phyloP scores from a whole-genome alignment of 2,888 invertebrate species.

The Phania funesta region DNA sequence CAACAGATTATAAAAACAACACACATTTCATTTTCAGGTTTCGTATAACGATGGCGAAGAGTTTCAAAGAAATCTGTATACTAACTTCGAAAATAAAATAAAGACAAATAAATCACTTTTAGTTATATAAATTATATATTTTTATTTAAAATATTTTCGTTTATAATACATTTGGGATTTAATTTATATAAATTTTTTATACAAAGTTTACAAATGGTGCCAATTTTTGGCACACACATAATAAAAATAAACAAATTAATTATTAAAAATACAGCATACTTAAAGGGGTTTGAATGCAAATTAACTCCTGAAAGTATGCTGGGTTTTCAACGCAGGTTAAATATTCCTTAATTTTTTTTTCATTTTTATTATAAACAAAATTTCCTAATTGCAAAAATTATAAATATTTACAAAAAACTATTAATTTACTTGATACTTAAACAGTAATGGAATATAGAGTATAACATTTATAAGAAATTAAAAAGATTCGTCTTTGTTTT shows the following conservation, averaged over 20 bases:
- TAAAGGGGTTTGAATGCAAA: neutral
- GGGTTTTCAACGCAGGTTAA: neutral
- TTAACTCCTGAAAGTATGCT: neutral
- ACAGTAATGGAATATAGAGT: conserved; percentile 40
- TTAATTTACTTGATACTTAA: conserved; percentile 35
- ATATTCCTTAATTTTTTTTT: neutral
- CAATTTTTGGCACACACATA: neutral
- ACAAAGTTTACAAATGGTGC: conserved; percentile 39
- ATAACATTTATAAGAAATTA: conserved; percentile 43
- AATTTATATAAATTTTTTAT: conserved; percentile 29
- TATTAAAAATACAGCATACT: neutral
- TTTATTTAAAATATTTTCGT: conserved; percentile 41
- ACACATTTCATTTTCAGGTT: too few species aligned
- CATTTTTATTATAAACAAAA: neutral
- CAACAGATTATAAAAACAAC: too few species aligned
- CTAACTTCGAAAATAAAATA: too few species aligned
- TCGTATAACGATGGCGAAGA: too few species aligned
- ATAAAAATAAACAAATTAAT: conserved; percentile 11
- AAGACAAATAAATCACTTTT: too few species aligned
- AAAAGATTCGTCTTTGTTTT: conserved; percentile 16
- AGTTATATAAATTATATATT: conserved; percentile 23
- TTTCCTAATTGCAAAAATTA: neutral
- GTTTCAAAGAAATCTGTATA: too few species aligned
- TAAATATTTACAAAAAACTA: conserved; percentile 27
- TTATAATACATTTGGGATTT: conserved; percentile 46